Percentiles rank a stretch among this genome's conserved stretches.
Evolutionary conservation across 2,888 invertebrate genomes (phyloP).

Genomic region (Cylindroiulus punctatus): DNA sequence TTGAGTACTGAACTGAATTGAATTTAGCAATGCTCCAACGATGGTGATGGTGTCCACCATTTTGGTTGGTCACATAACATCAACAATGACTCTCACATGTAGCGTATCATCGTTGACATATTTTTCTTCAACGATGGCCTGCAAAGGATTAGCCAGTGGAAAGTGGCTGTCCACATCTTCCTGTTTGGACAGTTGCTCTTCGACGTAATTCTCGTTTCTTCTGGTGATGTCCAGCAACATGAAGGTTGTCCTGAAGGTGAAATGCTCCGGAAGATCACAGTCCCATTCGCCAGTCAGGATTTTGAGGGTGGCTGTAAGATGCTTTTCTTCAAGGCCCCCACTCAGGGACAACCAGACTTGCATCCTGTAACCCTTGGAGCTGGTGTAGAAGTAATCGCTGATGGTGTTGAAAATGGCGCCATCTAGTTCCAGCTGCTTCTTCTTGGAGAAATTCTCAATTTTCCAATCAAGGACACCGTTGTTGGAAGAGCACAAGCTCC

Average conservation of each 20-base stretch:
- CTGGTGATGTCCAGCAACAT: not conserved
- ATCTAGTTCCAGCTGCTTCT: not conserved
- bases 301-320: not conserved
- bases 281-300: constrained; percentile 4
- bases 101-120: not conserved
- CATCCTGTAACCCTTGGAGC: constrained; percentile 39
- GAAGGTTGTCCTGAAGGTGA: not conserved
- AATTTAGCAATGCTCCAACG: too few relatives aligned
- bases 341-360: not conserved
- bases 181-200: not conserved
- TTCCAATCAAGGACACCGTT: constrained; percentile 33
- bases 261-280: constrained; percentile 6
- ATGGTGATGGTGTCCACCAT: too few relatives aligned
- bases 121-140: not conserved
- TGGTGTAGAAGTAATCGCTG: constrained; percentile 32
- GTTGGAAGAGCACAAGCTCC: too few relatives aligned
- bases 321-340: not conserved
- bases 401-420: not conserved
- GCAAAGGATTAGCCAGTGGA: not conserved
- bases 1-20: too few relatives aligned
- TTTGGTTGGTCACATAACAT: not conserved
- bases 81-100: not conserved
- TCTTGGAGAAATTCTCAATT: not conserved
- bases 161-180: constrained; percentile 32
- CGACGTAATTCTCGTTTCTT: not conserved